These are phyloP conservation scores for Cladopsammia gracilis DNA, from an alignment of 64 coral and sea anemone species.

Conservation along the genomic window DNA sequence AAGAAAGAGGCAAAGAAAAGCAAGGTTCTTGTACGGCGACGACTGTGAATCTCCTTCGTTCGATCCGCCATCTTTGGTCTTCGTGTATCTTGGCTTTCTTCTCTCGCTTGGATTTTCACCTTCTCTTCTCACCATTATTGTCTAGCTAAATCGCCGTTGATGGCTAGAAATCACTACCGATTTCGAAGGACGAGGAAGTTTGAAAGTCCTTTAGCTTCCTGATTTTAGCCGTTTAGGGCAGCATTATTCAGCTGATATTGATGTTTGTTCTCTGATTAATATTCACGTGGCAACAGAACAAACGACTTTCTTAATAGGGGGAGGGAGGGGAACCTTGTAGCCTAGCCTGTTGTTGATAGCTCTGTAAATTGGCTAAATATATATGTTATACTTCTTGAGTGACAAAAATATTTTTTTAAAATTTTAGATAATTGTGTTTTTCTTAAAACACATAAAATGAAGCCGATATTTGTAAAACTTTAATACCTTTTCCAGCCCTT, in stretches of 20 bases:
- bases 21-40: conserved; percentile 75
- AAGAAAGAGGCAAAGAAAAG: conserved; percentile 78
- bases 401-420: no score
- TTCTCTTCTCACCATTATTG: not conserved
- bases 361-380: no score
- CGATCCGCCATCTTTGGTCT: conserved; percentile 29
- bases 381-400: no score
- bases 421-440: no score
- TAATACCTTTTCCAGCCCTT: no score
- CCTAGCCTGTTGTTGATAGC: not conserved
- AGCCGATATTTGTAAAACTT: no score
- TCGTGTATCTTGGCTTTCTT: conserved; percentile 10
- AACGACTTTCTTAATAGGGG: not conserved
- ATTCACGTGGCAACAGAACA: conserved; percentile 65
- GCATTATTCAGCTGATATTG: no score
- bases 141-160: not conserved
- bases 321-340: not conserved
- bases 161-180: no score
- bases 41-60: not conserved
- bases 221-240: not conserved
- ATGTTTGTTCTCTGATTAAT: not conserved
- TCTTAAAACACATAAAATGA: no score
- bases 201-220: not conserved
- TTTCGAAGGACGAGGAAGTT: not conserved
- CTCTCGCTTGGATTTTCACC: not conserved